Percentiles rank a stretch among this genome's conserved stretches.
phyloP scores from a whole-genome alignment of 2,888 invertebrate species.

The Hermodice carunculata region DNA sequence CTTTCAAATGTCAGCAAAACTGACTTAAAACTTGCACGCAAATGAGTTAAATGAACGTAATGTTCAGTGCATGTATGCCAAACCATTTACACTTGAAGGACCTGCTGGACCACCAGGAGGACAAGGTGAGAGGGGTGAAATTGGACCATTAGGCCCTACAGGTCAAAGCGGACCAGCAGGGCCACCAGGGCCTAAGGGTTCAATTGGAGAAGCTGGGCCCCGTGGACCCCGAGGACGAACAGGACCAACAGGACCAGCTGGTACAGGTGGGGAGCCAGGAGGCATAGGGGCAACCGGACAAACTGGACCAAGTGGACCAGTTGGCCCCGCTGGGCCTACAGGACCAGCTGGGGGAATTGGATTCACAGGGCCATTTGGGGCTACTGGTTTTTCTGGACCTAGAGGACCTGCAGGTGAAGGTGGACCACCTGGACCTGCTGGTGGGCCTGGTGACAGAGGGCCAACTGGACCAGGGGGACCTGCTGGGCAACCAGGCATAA shows the following conservation, averaged over 20 bases:
- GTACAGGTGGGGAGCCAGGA: neutral
- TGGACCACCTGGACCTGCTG: slow-evolving; percentile 66
- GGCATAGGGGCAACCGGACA: slow-evolving; percentile 1
- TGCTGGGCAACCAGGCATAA: neutral
- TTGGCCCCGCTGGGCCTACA: slow-evolving; percentile 1
- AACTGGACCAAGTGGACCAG: neutral
- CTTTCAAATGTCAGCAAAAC: too few species aligned
- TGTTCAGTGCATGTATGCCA: too few species aligned
- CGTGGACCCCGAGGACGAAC: neutral
- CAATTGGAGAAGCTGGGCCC: neutral
- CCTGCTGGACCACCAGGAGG: neutral
- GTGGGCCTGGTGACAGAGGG: neutral
- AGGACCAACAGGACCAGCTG: neutral
- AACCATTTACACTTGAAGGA: neutral
- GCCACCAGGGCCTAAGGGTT: neutral
- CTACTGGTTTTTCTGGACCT: slow-evolving; percentile 20
- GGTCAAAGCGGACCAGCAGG: neutral
- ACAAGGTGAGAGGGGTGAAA: neutral
- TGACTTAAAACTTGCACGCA: too few species aligned
- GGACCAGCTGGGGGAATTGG: slow-evolving; percentile 26
- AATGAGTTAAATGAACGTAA: too few species aligned
- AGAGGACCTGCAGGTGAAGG: slow-evolving; percentile 46
- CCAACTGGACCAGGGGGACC: neutral
- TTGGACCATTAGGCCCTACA: neutral
- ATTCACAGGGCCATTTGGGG: slow-evolving; percentile 21